Evolutionary conservation across 2,797 vertebrate species (phyloP).

Genomic region (Bradypus variegatus): DNA sequence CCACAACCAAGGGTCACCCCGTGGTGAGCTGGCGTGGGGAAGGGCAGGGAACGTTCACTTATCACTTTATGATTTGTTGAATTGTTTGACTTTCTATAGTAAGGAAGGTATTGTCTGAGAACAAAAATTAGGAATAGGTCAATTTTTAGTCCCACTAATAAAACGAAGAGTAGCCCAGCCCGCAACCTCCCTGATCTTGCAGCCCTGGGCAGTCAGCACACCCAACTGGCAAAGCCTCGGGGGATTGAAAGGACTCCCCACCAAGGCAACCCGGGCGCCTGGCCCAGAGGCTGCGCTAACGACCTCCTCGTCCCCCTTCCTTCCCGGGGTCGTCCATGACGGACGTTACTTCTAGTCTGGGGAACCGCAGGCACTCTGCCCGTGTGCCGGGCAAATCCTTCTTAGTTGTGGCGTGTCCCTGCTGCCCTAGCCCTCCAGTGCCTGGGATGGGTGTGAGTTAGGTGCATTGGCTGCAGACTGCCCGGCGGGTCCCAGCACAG

Average conservation of each 20-base stretch:
- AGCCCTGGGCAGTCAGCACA: too few relatives aligned
- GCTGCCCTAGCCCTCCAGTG: background rate
- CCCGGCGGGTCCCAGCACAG: background rate
- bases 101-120: background rate
- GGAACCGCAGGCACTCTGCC: background rate
- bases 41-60: background rate
- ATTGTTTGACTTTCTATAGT: background rate
- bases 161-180: background rate
- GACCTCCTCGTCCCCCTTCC: too few relatives aligned
- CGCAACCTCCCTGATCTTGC: too few relatives aligned
- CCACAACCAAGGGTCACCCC: fast-evolving
- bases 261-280: too few relatives aligned
- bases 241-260: too few relatives aligned
- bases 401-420: background rate
- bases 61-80: background rate
- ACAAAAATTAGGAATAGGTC: background rate
- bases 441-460: background rate
- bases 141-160: background rate
- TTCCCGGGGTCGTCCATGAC: background rate
- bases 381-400: background rate
- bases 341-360: background rate
- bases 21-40: background rate
- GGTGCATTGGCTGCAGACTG: fast-evolving
- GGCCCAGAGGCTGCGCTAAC: background rate
- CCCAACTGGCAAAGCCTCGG: background rate